Conservation (phyloP, 1,140 invertebrate genomes). For the Batillaria attramentaria region DNA sequence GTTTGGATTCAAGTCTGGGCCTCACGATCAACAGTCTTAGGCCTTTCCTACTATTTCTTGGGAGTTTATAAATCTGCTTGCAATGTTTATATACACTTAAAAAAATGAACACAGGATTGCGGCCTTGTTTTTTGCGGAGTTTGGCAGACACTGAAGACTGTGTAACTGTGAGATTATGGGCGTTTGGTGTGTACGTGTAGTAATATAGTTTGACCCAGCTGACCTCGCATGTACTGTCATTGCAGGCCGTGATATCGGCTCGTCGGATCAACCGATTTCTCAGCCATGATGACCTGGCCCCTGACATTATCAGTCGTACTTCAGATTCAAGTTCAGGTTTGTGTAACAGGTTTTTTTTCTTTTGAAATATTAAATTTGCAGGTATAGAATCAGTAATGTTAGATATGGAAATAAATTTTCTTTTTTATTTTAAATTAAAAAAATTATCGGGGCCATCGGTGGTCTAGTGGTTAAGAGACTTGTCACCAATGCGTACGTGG, state of each 20-base stretch:
- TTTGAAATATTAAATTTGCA: too few relatives aligned
- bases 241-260: slow-evolving; percentile 42
- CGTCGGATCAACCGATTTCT: slow-evolving; percentile 34
- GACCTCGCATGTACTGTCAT: background rate
- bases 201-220: background rate
- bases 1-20: too few relatives aligned
- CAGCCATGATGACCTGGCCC: slow-evolving; percentile 38
- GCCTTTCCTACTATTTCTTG: too few relatives aligned
- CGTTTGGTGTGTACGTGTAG: background rate
- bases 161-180: background rate
- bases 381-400: background rate
- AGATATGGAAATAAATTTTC: background rate
- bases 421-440: background rate
- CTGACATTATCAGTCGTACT: background rate
- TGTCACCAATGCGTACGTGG: too few relatives aligned
- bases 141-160: background rate
- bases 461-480: too few relatives aligned
- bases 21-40: too few relatives aligned
- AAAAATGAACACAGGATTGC: background rate
- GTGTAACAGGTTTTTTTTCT: background rate
- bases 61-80: too few relatives aligned
- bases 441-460: too few relatives aligned
- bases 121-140: background rate
- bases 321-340: background rate
- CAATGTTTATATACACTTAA: slow-evolving; percentile 1